Base-by-base conservation (phyloP, 1,140 invertebrate species). In the Halotydeus destructor region DNA sequence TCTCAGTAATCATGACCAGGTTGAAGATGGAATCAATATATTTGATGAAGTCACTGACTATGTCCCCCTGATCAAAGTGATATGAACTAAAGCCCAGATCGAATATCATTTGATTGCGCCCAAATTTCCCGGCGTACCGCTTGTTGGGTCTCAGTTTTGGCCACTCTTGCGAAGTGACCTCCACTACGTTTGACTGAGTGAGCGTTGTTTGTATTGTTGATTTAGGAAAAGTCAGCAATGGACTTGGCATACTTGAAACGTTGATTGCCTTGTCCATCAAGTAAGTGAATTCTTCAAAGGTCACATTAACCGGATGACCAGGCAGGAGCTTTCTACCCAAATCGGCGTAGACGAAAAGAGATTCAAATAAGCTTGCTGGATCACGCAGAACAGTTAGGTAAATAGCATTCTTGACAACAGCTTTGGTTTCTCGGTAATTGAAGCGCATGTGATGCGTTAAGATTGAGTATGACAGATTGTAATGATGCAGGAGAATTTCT, bases 31-130 rank as follows among this genome's bases (percentile, higher is more conserved):
- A 35, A 31, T 55, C 54, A 8, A 56, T 28, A 14, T 48, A 27
- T 8, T 52, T 14, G 14, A 48, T 40, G 34, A 44, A 46, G 21
- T 38, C 8, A 5, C 47, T 12, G 22, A 53, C 35, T 21, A 32
- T 19, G 12, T 44, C 27, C n/a, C n/a, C n/a, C n/a, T n/a, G n/a
- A n/a, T n/a, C n/a, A 16, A 27, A 16, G 34, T 53, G 51, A 3
- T 18, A 32, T 1, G 47, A 28, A 8, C 44, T 26, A 4, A 52
- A 33, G 3, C 55, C 55, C 3, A 57, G 44, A 33, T 57, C 55
- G 38, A 54, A 57, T 21, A 50, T 39, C 55, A 57, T 57, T 38
- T 57, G 55, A 48, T 57, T 57, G 22, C 43, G 26, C 6, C 55
- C 55, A 26, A 57, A 43, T 40, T 41, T 34, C 5, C 34, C 19